Evolutionary conservation across 2,797 vertebrate species (phyloP), one percentile per base, ranked within the genome.

Genomic region (Galaxias olidus): DNA sequence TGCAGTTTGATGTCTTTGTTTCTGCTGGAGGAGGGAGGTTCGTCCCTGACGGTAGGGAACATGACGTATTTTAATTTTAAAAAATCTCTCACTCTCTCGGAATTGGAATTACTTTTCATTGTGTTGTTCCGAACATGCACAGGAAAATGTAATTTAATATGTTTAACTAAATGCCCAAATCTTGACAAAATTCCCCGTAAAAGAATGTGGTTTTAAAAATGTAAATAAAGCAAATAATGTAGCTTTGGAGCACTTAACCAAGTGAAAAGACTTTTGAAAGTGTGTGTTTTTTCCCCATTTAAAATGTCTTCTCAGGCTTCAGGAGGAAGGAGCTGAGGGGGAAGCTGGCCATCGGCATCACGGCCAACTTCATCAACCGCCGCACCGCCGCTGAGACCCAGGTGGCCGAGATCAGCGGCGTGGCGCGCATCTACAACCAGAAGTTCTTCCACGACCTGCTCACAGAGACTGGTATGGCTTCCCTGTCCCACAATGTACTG

Each of bases 371-470:
- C 44, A 51, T 95, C 78, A 98, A 98, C 68, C 73, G 80, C 8
- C 89, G 88, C 79, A 95, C 93, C 0, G 83, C 79, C 9, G 92
- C 91, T 0, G 97, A 98, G 83, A 90, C 92, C n/a, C 93, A 93
- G 58, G 96, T 97, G 51, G 88, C 91, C 0, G 97, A 98, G 87
- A 98, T 98, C 90, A 98, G 96, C 0, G 97, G 97, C 0, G 96
- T 98, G 47, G 97, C 97, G 0, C 92, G 93, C 0, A 98, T 98
- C 84, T 98, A 97, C 87, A 98, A 98, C 86, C 97, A 98, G 86
- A 94, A 94, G 57, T 98, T 98, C 89, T 98, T 98, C 89, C 93
- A 94, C 57, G 91, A 94, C 7, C 92, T 98, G 58, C 94, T 91
- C 63, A 94, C 91, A 41, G 88, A 94, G 79, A 97, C 92, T 0